phyloP scores from a whole-genome alignment of 2,888 invertebrate genomes.

The Leptopilina drosophilae region DNA sequence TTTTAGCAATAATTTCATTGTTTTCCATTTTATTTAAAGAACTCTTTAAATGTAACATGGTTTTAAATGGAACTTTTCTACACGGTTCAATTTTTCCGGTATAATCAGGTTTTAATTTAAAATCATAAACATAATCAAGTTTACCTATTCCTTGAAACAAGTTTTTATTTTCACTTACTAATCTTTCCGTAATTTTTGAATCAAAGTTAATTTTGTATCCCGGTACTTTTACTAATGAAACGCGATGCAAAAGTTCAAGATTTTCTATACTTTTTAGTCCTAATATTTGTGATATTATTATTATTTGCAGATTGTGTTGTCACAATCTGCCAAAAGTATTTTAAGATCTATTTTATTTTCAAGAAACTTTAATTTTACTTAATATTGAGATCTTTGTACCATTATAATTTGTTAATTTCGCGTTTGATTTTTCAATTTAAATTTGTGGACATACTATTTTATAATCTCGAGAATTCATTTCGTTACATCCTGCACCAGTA shows the following conservation, averaged over 20 bases:
- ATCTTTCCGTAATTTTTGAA: no score
- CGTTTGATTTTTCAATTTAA: neutral
- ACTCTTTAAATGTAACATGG: conserved; percentile 1
- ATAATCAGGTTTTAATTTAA: conserved; percentile 45
- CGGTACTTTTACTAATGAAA: conserved; percentile 11
- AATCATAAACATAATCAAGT: conserved; percentile 45
- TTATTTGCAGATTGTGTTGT: neutral
- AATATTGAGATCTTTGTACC: neutral
- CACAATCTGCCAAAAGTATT: neutral
- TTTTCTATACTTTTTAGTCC: conserved; percentile 35
- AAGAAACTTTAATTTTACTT: neutral
- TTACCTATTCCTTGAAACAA: conserved; percentile 51
- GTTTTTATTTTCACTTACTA: conserved; percentile 40
- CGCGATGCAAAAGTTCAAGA: conserved; percentile 37
- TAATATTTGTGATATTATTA: no score
- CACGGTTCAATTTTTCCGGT: conserved; percentile 38
- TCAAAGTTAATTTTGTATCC: neutral
- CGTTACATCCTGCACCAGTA: no score
- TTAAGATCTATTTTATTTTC: conserved; percentile 1
- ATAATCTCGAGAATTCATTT: no score
- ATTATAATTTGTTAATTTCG: conserved; percentile 19
- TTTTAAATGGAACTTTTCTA: conserved; percentile 36
- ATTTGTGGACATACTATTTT: no score
- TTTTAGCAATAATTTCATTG: conserved; percentile 45
- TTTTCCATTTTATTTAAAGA: conserved; percentile 46